Base-by-base conservation (phyloP, 2,113 vertebrate species). In the Strix uralensis region DNA sequence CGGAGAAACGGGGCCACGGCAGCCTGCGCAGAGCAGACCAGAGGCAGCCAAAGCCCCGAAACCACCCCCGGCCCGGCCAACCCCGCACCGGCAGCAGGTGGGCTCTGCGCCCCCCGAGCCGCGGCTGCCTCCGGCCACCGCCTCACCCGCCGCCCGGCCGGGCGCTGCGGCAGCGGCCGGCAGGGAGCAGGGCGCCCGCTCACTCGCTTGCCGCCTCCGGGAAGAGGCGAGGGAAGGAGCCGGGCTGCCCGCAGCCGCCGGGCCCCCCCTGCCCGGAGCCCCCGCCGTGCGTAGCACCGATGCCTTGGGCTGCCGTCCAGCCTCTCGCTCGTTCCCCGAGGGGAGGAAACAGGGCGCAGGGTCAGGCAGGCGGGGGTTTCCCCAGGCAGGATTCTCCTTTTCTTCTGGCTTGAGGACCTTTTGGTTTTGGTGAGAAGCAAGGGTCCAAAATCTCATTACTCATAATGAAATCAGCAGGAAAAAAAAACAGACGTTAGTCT, bases 181-280 rank as follows among this genome's bases (percentile, higher is more conserved):
- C 42, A 44, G 30, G 15, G 30, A 18, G 22, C 13, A 21, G 15
- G 36, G 6, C 7, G 15, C 42, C 21, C 14, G 11, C 10, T 34
- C 22, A 1, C 32, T n/a, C 29, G 0, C 34, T 10, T n/a, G 46
- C 42, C 32, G 8, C 10, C 6, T 0, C 55, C 2, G 38, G 42
- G 36, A 42, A 15, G 32, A n/a, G 36, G 42, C 21, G 30, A 70
- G 25, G 62, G 62, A 30, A 12, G 44, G 47, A 34, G 49, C 34
- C 5, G 44, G 16, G 87, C 75, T 47, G 29, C 38, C 55, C 12
- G 5, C 54, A 22, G 34, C 38, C 11, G 3, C 44, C 5, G 44
- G 22, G 11, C 11, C 40, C 51, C 6, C 38, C 20, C 61, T 6
- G n/a, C 20, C 32, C 42, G 3, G 21, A 59, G 46, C 55, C 73